Evolutionary conservation across 2,113 vertebrate genomes (phyloP).

Genomic region (Butorides virescens): DNA sequence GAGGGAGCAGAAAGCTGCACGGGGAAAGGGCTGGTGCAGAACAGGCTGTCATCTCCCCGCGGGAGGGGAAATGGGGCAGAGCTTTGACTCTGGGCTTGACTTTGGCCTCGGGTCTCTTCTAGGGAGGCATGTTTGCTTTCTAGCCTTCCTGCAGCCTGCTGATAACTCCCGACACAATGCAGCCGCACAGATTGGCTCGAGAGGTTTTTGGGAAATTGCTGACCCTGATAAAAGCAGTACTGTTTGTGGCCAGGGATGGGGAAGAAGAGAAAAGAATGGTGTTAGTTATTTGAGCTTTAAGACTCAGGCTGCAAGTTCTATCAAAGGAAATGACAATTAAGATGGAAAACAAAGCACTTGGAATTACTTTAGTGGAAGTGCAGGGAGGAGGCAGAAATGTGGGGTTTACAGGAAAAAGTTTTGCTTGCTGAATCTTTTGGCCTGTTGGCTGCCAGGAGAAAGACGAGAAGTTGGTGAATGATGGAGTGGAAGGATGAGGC

Average conservation of each 20-base stretch:
- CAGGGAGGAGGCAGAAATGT: neutral
- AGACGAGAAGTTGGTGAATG: neutral
- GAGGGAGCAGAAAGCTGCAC: neutral
- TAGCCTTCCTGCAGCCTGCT: constrained; percentile 13
- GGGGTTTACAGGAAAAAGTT: neutral
- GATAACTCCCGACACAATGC: constrained; percentile 19
- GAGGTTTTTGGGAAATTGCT: neutral
- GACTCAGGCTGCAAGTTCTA: neutral
- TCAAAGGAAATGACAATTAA: constrained; percentile 18
- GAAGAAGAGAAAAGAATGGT: neutral
- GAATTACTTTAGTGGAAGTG: neutral
- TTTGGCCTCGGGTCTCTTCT: rapidly evolving
- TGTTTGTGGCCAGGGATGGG: neutral
- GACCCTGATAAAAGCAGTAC: neutral
- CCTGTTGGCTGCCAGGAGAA: neutral
- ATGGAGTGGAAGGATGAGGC: neutral
- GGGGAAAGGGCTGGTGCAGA: neutral
- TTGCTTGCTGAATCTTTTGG: neutral
- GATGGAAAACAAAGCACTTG: neutral
- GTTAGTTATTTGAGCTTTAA: neutral
- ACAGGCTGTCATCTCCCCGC: neutral
- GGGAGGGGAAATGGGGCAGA: neutral
- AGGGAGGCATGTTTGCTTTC: constrained; percentile 30
- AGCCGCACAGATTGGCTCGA: neutral
- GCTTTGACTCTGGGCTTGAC: neutral